Evolutionary conservation across 2,797 vertebrate species (phyloP).

Genomic region (Chelmon rostratus): DNA sequence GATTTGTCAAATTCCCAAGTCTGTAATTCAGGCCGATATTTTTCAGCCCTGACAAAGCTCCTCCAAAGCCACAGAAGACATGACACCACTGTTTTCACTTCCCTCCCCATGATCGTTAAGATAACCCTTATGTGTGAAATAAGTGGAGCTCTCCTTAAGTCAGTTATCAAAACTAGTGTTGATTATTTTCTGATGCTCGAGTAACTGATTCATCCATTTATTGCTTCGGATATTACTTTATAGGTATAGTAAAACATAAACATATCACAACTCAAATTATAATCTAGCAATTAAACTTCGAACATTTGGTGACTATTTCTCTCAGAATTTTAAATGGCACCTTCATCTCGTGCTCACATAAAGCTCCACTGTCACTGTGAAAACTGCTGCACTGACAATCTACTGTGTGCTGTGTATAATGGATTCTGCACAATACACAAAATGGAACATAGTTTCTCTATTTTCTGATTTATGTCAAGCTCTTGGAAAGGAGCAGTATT

Average conservation of each 20-base stretch:
- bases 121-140: neutral
- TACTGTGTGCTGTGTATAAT: constrained; percentile 27
- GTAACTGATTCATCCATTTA: too few relatives aligned
- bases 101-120: neutral
- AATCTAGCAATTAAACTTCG: neutral
- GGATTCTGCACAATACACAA: constrained; percentile 36
- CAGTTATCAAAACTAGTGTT: neutral
- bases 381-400: constrained; percentile 43
- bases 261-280: neutral
- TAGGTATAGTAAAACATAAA: neutral
- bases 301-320: neutral
- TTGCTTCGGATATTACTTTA: neutral
- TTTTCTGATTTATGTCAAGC: constrained; percentile 37
- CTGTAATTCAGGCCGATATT: neutral
- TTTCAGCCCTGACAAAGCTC: neutral
- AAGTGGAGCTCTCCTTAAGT: neutral
- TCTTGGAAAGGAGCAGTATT: constrained; percentile 22
- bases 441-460: constrained; percentile 31
- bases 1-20: neutral
- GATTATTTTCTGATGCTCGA: neutral
- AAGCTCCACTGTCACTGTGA: constrained; percentile 11
- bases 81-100: neutral
- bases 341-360: constrained; percentile 12
- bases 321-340: constrained; percentile 20
- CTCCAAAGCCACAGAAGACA: neutral